Conservation (phyloP, 2,888 invertebrate genomes). For the Melieria picta region DNA sequence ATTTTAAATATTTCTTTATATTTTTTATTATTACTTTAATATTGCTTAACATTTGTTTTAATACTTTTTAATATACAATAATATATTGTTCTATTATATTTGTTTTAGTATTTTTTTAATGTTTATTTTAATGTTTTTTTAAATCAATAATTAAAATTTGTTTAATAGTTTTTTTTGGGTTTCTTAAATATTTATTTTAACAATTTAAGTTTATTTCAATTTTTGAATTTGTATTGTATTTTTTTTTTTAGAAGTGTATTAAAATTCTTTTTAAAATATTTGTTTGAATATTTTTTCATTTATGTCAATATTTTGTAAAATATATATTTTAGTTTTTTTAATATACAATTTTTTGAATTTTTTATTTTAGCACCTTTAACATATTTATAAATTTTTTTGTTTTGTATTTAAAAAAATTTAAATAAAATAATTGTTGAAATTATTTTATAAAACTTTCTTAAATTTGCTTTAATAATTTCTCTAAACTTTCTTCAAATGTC, state of each 20-base stretch:
- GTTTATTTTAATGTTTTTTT: conserved; percentile 6
- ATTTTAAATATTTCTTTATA: background rate
- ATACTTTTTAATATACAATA: background rate
- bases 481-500: no score
- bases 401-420: background rate
- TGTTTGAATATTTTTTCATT: background rate
- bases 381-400: background rate
- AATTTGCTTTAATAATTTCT: no score
- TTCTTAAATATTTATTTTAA: conserved; percentile 1
- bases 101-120: background rate
- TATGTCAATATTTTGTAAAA: background rate
- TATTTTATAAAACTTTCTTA: no score
- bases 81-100: background rate
- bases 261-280: background rate
- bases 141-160: background rate
- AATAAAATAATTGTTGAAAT: no score
- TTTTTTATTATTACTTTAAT: background rate
- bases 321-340: background rate
- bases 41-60: background rate
- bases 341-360: conserved; percentile 2
- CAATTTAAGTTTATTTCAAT: conserved; percentile 2
- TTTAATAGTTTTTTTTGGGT: background rate
- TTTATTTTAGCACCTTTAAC: background rate
- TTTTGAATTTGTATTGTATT: background rate
- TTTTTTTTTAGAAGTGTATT: background rate